Evolutionary conservation across 2,113 vertebrate genomes (phyloP).

Genomic region (Lycocorax pyrrhopterus): DNA sequence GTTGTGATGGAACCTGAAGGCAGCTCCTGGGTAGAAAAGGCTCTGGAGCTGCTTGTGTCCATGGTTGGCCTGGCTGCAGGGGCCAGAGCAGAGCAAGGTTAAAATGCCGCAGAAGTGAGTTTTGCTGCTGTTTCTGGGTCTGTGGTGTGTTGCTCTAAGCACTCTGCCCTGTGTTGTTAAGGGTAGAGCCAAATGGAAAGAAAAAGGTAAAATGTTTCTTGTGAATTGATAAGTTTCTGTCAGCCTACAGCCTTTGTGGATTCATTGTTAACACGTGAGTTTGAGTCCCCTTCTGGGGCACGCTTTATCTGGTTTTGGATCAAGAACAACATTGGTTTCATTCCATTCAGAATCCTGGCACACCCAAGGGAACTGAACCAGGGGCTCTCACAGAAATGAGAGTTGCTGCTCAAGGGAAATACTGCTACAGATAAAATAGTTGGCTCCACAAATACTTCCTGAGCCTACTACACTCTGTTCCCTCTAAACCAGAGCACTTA

Average conservation of each 20-base stretch:
- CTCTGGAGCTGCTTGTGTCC: not conserved
- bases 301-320: not conserved
- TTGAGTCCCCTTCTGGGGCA: not conserved
- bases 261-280: not conserved
- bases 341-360: not conserved
- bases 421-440: not conserved
- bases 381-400: not conserved
- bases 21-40: not conserved
- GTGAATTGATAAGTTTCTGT: not conserved
- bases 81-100: not conserved
- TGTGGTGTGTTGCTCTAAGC: not conserved
- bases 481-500: not conserved
- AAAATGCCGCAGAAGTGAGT: accelerated
- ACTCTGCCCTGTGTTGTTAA: not conserved
- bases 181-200: not conserved
- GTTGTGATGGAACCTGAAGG: not conserved
- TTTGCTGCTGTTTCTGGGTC: not conserved
- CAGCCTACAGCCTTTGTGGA: not conserved
- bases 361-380: not conserved
- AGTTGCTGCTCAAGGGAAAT: not conserved
- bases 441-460: not conserved
- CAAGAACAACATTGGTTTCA: not conserved
- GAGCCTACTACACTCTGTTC: not conserved
- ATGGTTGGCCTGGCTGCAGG: not conserved
- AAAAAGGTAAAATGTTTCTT: not conserved